phyloP scores from a whole-genome alignment of 53 echinoderm and acorn worm species.

The Antedon mediterranea region DNA sequence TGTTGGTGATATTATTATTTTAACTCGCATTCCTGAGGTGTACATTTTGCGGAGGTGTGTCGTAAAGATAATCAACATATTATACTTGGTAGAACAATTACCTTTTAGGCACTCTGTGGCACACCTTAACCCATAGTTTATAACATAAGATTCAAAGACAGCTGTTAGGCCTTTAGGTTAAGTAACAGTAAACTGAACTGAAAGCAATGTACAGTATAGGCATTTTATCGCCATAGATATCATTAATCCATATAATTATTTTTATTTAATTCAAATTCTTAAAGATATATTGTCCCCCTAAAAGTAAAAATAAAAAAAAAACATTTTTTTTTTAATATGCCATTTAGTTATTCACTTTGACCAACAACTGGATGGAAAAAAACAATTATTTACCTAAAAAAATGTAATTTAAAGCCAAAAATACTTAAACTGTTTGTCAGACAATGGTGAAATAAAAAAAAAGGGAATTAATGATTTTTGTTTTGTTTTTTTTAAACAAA shows the following conservation, averaged over 20 bases:
- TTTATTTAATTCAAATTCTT: background rate
- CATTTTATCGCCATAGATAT: background rate
- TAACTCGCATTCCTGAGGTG: background rate
- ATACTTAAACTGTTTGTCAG: too few relatives aligned
- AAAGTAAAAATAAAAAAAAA: too few relatives aligned
- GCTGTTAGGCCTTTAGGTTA: background rate
- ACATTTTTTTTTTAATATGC: too few relatives aligned
- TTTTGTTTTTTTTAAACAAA: too few relatives aligned
- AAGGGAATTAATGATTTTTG: too few relatives aligned
- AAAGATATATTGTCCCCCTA: too few relatives aligned
- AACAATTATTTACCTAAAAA: too few relatives aligned
- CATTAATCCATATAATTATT: background rate
- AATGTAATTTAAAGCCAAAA: too few relatives aligned
- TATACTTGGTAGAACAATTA: background rate
- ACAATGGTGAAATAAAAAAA: too few relatives aligned
- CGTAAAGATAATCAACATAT: background rate
- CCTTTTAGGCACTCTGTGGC: background rate
- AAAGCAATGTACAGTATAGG: too few relatives aligned
- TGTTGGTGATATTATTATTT: background rate
- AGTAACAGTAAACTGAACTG: background rate
- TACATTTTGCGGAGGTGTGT: background rate
- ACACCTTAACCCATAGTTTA: background rate
- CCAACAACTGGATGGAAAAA: too few relatives aligned
- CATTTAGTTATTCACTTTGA: too few relatives aligned
- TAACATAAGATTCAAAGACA: background rate